These are phyloP conservation scores for Nowickia ferox DNA, from an alignment of 2,888 invertebrate species.

Conservation along the genomic window DNA sequence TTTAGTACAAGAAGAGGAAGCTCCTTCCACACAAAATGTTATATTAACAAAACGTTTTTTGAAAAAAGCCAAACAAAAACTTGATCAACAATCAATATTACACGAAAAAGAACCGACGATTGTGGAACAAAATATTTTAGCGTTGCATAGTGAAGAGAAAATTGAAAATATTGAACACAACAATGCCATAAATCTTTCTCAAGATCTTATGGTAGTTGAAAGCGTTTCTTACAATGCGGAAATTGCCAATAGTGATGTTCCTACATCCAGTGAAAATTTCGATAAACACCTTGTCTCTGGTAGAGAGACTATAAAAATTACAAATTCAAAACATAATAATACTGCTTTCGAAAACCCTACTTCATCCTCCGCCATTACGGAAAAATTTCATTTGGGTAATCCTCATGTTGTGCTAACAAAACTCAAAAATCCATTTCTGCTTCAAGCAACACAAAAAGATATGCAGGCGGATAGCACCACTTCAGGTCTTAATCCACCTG, in stretches of 20 bases:
- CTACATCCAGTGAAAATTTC: background rate
- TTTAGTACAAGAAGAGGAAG: slow-evolving; percentile 5
- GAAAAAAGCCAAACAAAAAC: slow-evolving; percentile 42
- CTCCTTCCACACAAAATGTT: slow-evolving; percentile 40
- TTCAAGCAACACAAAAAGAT: slow-evolving; percentile 14
- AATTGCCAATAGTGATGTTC: background rate
- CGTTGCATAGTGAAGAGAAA: slow-evolving; percentile 18
- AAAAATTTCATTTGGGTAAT: slow-evolving; percentile 54
- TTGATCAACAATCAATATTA: background rate
- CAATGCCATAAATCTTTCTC: slow-evolving; percentile 2
- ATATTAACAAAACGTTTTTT: slow-evolving; percentile 49
- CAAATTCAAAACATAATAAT: background rate
- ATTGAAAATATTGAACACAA: slow-evolving; percentile 20
- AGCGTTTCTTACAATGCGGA: background rate
- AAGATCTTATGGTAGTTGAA: background rate
- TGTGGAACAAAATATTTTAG: slow-evolving; percentile 44
- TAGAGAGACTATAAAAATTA: background rate
- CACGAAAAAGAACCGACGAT: background rate
- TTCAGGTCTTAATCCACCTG: slow-evolving; percentile 39
- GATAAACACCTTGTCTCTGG: background rate
- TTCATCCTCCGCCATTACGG: background rate
- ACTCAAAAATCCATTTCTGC: slow-evolving; percentile 24
- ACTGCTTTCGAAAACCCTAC: slow-evolving; percentile 32
- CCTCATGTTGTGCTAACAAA: slow-evolving; percentile 55
- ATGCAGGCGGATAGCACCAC: slow-evolving; percentile 39